phyloP scores from a whole-genome alignment of 1,140 invertebrate genomes.

The Venturia canescens region DNA sequence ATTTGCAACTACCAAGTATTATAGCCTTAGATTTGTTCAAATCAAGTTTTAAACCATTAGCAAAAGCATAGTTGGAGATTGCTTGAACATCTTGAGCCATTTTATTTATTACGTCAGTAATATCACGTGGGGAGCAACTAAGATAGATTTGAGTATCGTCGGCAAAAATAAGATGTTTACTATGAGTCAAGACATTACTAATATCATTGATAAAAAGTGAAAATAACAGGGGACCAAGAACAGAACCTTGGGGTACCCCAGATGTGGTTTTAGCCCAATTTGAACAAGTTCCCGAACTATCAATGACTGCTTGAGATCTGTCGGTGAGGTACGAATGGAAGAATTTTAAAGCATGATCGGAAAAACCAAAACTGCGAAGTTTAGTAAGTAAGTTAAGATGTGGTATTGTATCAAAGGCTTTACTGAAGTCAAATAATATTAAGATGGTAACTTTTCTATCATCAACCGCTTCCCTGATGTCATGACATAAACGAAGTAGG shows the following conservation, averaged over 20 bases:
- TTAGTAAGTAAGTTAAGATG: slow-evolving; percentile 17
- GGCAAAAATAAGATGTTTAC: no score
- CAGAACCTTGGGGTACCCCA: no score
- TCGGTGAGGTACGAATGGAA: no score
- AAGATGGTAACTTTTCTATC: not conserved
- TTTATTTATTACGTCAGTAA: not conserved
- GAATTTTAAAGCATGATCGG: no score
- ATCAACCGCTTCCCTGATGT: slow-evolving; percentile 45
- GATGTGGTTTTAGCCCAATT: not conserved
- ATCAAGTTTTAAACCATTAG: slow-evolving; percentile 22
- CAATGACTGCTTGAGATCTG: no score
- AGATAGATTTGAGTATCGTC: no score
- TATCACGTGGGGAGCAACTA: not conserved
- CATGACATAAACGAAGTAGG: slow-evolving; percentile 43
- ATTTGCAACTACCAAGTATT: not conserved
- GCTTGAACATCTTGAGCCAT: not conserved
- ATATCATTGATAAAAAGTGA: no score
- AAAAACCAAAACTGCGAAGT: no score
- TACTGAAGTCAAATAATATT: slow-evolving; percentile 42
- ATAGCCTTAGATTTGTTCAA: not conserved
- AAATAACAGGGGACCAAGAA: no score
- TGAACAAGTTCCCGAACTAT: no score
- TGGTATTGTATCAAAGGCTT: slow-evolving; percentile 58
- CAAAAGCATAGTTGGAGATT: not conserved
- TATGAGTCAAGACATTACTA: no score